Base-by-base conservation (phyloP, 2,888 invertebrate species). In the Ophion costatus region DNA sequence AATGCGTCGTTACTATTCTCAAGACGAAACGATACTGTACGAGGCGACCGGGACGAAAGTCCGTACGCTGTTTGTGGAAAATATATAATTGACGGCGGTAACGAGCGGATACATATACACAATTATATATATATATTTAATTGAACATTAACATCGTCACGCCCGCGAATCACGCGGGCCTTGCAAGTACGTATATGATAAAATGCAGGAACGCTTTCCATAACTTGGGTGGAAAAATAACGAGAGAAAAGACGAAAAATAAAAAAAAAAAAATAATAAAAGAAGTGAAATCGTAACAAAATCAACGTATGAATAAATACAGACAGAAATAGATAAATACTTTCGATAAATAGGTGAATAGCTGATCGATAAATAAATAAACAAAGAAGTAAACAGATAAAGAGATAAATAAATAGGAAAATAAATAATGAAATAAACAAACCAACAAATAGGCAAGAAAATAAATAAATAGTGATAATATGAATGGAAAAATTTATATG, bases 181-280 rank as follows among this genome's bases (percentile, higher is more conserved):
- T 63, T 14, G 24, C 2, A 14, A 63, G 6, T 42, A 67, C 17
- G 59, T 59, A 69, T 57, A 66, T 33, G 67, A 66, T 56, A 71
- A 79, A 79, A 79, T 51, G 33, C 51, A 61, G 82, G 66, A 79
- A 78, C 70, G 82, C 82, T 84, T 84, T 84, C 82, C 84, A 84
- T 42, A 42, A 42, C 81, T 79, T 70, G 81, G 81, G 75, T 71
- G 77, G 67, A 74, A 74, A 66, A 29, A 42, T 69, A 33, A 38
- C 22, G 59, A 56, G 71, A 63, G 38, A 78, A 57, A 59, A 20
- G 38, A 20, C 63, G 63, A 57, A 61, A 42, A 61, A 38, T 59
- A 11, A 69, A 69, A 45, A 24, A 78, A 22, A 73, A 42, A 38
- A 56, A 20, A 4, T 22, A n/a, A 10, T 9, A 38, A 38, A 5